phyloP scores from a whole-genome alignment of 2,797 vertebrate genomes.

The Pygocentrus nattereri region DNA sequence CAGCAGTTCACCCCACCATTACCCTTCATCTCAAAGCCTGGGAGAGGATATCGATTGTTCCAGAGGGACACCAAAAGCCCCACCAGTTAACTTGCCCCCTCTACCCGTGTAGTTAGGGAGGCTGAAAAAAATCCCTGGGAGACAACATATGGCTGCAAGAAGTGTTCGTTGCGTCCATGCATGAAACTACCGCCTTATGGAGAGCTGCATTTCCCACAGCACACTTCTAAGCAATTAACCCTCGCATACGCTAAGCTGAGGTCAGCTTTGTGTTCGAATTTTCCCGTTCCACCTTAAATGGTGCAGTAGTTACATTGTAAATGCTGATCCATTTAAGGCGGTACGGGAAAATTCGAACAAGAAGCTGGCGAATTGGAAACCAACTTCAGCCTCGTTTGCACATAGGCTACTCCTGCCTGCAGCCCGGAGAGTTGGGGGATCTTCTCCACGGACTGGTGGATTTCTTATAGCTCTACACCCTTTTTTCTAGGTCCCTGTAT shows the following conservation, averaged over 20 bases:
- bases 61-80: conserved; percentile 26
- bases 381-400: too few relatives aligned
- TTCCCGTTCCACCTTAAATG: too few relatives aligned
- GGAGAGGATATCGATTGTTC: conserved; percentile 1
- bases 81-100: conserved; percentile 1
- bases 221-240: too few relatives aligned
- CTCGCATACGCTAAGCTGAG: too few relatives aligned
- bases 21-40: conserved; percentile 31
- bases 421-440: not conserved
- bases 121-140: conserved; percentile 32
- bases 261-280: too few relatives aligned
- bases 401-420: too few relatives aligned
- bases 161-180: not conserved
- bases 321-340: too few relatives aligned
- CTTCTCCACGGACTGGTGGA: not conserved
- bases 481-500: not conserved
- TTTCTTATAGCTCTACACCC: not conserved
- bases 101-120: not conserved
- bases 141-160: conserved; percentile 38
- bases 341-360: too few relatives aligned
- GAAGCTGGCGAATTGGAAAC: too few relatives aligned
- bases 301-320: too few relatives aligned
- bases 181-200: not conserved
- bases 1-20: conserved; percentile 31
- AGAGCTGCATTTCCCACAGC: not conserved